Evolutionary conservation across 35 echinoderm and acorn worm genomes (phyloP).

Genomic region (Chiridota heheva): DNA sequence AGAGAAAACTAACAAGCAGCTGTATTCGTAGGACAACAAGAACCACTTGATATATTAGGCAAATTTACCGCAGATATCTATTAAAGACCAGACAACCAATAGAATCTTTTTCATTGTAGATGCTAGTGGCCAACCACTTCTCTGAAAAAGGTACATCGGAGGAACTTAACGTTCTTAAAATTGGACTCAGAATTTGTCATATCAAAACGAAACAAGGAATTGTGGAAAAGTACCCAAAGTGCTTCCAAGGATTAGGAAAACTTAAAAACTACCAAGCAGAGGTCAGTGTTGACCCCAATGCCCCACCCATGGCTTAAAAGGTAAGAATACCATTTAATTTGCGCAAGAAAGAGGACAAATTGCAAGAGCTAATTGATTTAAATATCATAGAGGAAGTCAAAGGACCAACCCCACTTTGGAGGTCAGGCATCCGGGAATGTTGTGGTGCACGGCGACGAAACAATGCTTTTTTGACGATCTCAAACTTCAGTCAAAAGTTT

Average conservation of each 20-base stretch:
- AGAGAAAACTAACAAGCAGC: neutral
- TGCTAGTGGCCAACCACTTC: no score
- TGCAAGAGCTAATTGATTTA: neutral
- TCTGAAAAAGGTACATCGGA: no score
- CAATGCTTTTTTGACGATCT: no score
- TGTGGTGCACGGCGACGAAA: no score
- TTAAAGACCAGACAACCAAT: neutral
- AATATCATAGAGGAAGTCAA: conserved; percentile 20
- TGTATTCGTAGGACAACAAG: neutral
- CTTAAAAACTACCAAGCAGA: conserved; percentile 10
- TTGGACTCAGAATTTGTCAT: no score
- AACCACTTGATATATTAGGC: neutral
- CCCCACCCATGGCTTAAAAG: neutral
- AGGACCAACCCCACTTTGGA: conserved; percentile 14
- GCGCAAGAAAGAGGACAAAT: neutral
- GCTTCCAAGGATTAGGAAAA: conserved; percentile 18
- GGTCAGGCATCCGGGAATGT: no score
- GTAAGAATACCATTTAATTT: neutral
- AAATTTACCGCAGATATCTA: neutral
- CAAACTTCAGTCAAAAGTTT: no score
- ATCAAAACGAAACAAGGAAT: conserved; percentile 9
- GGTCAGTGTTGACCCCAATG: conserved; percentile 11
- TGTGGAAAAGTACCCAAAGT: neutral
- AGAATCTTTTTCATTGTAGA: no score
- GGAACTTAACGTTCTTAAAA: no score